phyloP scores from a whole-genome alignment of 2,113 vertebrate species.

The Charadrius vociferus region DNA sequence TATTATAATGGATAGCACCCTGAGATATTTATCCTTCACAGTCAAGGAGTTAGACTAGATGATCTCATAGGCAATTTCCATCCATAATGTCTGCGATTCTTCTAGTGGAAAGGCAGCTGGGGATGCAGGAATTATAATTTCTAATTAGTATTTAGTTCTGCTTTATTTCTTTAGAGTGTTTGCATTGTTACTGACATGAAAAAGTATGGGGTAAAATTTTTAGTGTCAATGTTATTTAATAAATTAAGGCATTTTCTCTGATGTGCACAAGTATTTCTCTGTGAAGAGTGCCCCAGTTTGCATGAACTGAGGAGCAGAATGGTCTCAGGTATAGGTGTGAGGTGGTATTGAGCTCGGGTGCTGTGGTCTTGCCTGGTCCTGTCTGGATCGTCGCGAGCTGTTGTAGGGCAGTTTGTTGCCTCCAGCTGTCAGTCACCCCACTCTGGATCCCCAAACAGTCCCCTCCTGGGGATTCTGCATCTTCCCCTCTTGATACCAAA shows the following conservation, averaged over 20 bases:
- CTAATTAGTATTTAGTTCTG: constrained; percentile 24
- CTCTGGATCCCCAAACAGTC: neutral
- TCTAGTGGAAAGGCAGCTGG: constrained; percentile 40
- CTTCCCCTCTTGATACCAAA: neutral
- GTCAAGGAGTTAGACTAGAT: constrained; percentile 40
- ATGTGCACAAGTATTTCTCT: neutral
- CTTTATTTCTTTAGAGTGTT: constrained; percentile 18
- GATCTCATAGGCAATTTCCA: constrained; percentile 56
- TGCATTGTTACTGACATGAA: neutral
- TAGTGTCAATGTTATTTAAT: neutral
- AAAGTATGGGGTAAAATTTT: neutral
- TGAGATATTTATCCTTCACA: constrained; percentile 26
- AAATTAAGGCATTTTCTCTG: neutral
- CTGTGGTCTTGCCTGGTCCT: accelerated
- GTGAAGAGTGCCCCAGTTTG: neutral
- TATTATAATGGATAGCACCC: neutral
- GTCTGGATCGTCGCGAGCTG: accelerated
- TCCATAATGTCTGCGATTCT: neutral
- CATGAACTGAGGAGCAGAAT: neutral
- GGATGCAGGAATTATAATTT: neutral
- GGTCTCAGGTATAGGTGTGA: neutral
- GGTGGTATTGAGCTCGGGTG: accelerated
- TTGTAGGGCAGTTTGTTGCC: neutral
- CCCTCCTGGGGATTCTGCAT: neutral
- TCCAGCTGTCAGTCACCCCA: neutral